Evolutionary conservation across 2,113 vertebrate species (phyloP).

Genomic region (Pseudopodoces humilis): DNA sequence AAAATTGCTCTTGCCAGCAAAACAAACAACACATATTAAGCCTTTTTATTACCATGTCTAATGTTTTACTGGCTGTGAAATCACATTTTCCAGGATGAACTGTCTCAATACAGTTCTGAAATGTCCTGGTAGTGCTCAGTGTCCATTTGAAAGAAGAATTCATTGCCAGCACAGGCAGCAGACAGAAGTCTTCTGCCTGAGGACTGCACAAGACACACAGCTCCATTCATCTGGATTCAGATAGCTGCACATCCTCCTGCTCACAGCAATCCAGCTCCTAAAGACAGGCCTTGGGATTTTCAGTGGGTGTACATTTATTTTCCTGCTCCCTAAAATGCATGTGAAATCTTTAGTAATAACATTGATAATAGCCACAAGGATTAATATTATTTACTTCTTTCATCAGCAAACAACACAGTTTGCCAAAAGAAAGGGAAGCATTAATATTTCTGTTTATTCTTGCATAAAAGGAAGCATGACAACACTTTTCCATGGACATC

Average conservation of each 20-base stretch:
- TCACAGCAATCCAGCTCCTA: background rate
- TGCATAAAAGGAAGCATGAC: background rate
- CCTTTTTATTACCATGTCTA: constrained; percentile 45
- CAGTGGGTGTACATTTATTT: background rate
- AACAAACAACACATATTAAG: constrained; percentile 37
- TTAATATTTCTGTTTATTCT: background rate
- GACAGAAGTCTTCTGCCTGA: background rate
- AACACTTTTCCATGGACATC: background rate
- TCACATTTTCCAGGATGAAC: constrained; percentile 45
- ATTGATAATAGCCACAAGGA: background rate
- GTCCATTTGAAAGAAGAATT: background rate
- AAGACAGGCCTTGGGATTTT: background rate
- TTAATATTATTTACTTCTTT: background rate
- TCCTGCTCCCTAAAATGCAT: background rate
- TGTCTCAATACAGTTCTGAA: constrained; percentile 28
- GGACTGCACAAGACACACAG: background rate
- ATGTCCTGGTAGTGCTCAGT: background rate
- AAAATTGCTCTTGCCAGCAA: background rate
- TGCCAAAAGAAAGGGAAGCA: background rate
- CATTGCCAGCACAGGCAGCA: background rate
- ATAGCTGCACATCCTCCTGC: background rate
- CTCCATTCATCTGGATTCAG: background rate
- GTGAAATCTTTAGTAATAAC: background rate
- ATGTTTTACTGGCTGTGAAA: constrained; percentile 62
- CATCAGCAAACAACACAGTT: background rate